Evolutionary conservation across 2,888 invertebrate species (phyloP), one percentile per base, ranked within the genome.

Genomic region (Myathropa florea): DNA sequence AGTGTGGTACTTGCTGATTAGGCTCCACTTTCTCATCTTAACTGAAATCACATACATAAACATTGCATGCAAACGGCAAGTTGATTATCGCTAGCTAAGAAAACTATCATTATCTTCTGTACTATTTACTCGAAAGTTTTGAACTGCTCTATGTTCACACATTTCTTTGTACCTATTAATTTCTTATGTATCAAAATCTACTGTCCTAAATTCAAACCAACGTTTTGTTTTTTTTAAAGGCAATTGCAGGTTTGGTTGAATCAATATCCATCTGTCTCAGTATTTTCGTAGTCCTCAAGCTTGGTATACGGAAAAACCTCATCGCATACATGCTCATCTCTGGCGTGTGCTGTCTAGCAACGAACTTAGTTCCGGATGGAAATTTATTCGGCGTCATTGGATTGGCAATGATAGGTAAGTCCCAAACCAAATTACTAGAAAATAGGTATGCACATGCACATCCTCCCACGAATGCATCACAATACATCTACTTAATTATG

Each of bases 211-310:
- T n/a, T n/a, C n/a, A n/a, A n/a, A n/a, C n/a, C n/a, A n/a, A n/a
- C 18, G 1, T 53, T 24, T 2, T 77, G 7, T 36, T 67, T 30
- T 39, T 23, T 21, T 75, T 83, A 10, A 64, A 94, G 94, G 92
- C 93, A 64, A 94, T 96, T 73, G 94, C 95, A 55, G 96, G 96
- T 6, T 92, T 94, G 0, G 95, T 96, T 0, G 97, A 97, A 92
- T 93, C 96, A 12, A 95, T 96, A 3, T 96, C 96, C 0, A 95
- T 96, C 88, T 95, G 95, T 0, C 91, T 96, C 6, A 96, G 96
- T 90, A 96, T 96, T 83, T 94, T 96, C 0, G 94, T 96, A 79
- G 94, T 96, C 0, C 92, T 96, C 71, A 95, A 95, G 90, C 94
- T 95, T 77, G 97, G 97, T 1, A 93, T 96, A 81, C 93, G 95